A percentile compares a stretch with the other conserved stretches of the same genome.
Conservation (phyloP, 1,140 invertebrate genomes). For the Cyrtorhinus lividipennis region DNA sequence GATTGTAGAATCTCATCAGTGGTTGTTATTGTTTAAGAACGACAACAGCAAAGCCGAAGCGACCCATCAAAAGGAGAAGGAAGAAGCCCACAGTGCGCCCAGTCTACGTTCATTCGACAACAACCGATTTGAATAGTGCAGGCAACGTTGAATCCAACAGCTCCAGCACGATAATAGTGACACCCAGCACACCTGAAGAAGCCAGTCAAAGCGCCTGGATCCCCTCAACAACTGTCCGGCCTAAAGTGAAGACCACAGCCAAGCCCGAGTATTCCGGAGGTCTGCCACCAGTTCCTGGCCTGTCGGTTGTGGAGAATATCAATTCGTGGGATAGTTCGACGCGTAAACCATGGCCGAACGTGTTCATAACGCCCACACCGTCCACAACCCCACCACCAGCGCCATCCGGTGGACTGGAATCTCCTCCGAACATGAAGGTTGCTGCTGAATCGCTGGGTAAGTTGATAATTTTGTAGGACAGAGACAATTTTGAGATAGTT, state of each 20-base stretch:
- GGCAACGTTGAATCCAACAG: background rate
- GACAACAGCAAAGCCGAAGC: too few species aligned
- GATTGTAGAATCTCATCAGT: too few species aligned
- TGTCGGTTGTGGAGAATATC: background rate
- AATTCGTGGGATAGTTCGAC: background rate
- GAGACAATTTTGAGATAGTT: too few species aligned
- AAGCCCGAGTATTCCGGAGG: background rate
- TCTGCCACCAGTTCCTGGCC: background rate
- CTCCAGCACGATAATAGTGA: background rate
- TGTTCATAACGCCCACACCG: background rate
- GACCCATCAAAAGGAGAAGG: conserved; percentile 14
- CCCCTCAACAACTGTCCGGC: background rate
- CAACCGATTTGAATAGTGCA: conserved; percentile 10
- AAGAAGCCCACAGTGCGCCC: conserved; percentile 6
- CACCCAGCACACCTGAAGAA: background rate
- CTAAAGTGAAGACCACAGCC: background rate
- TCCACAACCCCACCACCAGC: background rate
- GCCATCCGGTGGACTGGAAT: background rate
- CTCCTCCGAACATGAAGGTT: background rate
- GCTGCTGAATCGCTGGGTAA: conserved; percentile 3
- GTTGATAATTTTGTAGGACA: too few species aligned
- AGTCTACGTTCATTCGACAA: conserved; percentile 23
- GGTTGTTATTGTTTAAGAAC: too few species aligned
- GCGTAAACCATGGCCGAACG: background rate
- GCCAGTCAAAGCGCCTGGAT: background rate